Evolutionary conservation across 2,113 vertebrate genomes (phyloP).

Genomic region (Alethe diademata): DNA sequence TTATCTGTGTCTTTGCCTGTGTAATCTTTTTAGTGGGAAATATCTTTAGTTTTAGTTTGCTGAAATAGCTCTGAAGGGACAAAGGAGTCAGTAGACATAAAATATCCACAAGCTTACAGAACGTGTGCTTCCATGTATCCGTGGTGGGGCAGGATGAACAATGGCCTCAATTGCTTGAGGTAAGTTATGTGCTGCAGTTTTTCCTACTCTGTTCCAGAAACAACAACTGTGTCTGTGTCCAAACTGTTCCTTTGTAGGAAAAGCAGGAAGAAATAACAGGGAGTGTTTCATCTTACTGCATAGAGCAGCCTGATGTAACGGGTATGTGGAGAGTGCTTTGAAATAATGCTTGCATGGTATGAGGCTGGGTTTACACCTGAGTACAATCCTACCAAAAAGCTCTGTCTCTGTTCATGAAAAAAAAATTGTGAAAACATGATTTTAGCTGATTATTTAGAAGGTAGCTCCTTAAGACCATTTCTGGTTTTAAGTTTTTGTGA

Average conservation of each 20-base stretch:
- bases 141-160: not conserved
- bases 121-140: rapidly evolving
- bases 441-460: not conserved
- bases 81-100: not conserved
- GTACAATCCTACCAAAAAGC: not conserved
- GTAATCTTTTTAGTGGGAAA: not conserved
- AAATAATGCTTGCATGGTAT: not conserved
- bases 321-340: not conserved
- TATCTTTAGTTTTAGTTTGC: not conserved
- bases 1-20: not conserved
- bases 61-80: not conserved
- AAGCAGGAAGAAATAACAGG: not conserved
- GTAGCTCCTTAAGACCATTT: not conserved
- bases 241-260: not conserved
- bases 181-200: not conserved
- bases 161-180: not conserved
- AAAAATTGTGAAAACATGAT: not conserved
- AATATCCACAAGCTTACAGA: not conserved
- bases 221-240: not conserved
- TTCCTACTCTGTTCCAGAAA: not conserved
- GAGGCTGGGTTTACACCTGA: not conserved
- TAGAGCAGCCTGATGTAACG: not conserved
- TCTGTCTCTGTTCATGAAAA: not conserved
- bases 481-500: not conserved
- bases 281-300: not conserved